Base-by-base conservation (phyloP, 2,113 vertebrate species). In the Plotosus lineatus region DNA sequence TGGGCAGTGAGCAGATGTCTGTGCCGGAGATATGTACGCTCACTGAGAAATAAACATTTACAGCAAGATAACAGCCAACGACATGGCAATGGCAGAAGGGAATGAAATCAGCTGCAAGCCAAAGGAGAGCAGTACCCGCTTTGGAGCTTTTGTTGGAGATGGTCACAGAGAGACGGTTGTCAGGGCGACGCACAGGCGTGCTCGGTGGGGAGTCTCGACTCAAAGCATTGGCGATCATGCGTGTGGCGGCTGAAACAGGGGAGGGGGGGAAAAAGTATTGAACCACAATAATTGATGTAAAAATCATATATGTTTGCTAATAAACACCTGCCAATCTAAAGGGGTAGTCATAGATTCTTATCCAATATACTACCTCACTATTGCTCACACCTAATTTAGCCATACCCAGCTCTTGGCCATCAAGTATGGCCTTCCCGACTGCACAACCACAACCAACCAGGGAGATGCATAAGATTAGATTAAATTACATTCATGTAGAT, bases 171-270 rank as follows among this genome's bases (percentile, higher is more conserved):
- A 98, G 94, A 50, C 94, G 94, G 86, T 93, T 93, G 88, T 95
- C 95, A 0, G 95, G 90, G 23, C 91, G 92, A 75, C 94, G 93
- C 1, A 85, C 87, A 0, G 95, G 95, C 1, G 95, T 93, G 78
- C 89, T 33, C 0, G 96, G 96, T 0, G 95, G 95, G 4, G 97
- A 95, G 63, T 97, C 96, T 0, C 92, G 88, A 88, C 95, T 96
- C 88, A 98, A 75, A 73, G 96, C 97, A 58, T 96, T 98, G 83
- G 96, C 90, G 7, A 98, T 98, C 97, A 98, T 98, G 33, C 96
- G 92, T 42, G 96, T 95, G 83, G 97, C 96, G 0, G 96, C 97
- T 98, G 83, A 80, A 79, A 71, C 2, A 17, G 63, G 36, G 63
- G 56, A 69, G 28, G 28, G 31, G 12, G 66, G 19, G 73, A 10